A percentile compares a stretch with the other conserved stretches of the same genome.
These are phyloP conservation scores for Phrixothrix hirtus DNA, from an alignment of 2,888 invertebrate genomes.

Conservation along the genomic window DNA sequence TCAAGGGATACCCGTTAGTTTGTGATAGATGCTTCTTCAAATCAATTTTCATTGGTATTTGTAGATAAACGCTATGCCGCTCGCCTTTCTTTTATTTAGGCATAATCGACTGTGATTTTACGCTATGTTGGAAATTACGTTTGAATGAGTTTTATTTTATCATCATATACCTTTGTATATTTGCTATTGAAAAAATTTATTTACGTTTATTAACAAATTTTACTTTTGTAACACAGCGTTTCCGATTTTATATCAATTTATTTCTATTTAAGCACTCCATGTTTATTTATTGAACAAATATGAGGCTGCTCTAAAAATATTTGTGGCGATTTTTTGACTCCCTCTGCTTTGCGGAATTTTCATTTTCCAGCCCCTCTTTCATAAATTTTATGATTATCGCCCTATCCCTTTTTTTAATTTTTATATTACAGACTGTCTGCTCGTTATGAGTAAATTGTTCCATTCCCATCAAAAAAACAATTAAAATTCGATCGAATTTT, in stretches of 20 bases:
- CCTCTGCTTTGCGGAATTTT: slow-evolving; percentile 11
- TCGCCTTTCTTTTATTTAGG: not conserved
- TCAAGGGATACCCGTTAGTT: slow-evolving; percentile 19
- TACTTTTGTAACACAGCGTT: too few relatives aligned
- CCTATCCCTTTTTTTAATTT: slow-evolving; percentile 13
- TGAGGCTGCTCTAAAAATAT: slow-evolving; percentile 15
- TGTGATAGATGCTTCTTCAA: too few relatives aligned
- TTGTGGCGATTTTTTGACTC: slow-evolving; percentile 21
- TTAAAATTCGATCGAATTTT: too few relatives aligned
- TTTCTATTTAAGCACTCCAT: slow-evolving; percentile 4
- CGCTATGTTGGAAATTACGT: too few relatives aligned
- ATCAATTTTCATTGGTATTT: slow-evolving; percentile 25
- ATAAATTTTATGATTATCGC: slow-evolving; percentile 9
- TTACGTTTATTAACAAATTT: too few relatives aligned
- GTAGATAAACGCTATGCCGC: not conserved
- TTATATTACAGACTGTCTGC: not conserved
- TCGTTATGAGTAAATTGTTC: too few relatives aligned
- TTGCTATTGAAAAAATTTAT: too few relatives aligned
- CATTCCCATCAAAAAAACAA: too few relatives aligned
- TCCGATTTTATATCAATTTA: too few relatives aligned
- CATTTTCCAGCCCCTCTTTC: slow-evolving; percentile 13
- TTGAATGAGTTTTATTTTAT: too few relatives aligned
- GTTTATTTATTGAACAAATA: slow-evolving; percentile 13
- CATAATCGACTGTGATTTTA: not conserved
- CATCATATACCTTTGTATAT: too few relatives aligned